These are phyloP conservation scores for Limnodromus scolopaceus DNA, from an alignment of 2,797 vertebrate genomes.

Conservation along the genomic window DNA sequence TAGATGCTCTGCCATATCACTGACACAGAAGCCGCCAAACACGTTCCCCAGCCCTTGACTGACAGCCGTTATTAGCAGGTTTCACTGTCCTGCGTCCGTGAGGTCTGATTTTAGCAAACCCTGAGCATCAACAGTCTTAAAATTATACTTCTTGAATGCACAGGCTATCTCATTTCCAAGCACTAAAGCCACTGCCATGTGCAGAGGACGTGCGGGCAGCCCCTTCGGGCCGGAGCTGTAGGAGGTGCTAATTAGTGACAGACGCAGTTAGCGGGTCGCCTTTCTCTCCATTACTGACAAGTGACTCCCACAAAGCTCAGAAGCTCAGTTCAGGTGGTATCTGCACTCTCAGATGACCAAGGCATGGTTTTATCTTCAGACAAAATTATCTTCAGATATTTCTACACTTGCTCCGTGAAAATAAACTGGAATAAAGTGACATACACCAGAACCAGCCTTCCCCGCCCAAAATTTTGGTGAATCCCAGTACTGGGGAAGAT, in stretches of 20 bases:
- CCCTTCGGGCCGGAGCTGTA: background rate
- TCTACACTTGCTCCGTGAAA: background rate
- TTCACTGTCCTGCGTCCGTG: background rate
- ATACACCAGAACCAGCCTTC: background rate
- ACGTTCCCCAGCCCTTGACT: background rate
- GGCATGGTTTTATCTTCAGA: background rate
- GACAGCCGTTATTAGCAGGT: background rate
- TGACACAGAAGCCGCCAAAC: background rate
- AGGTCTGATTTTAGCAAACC: background rate
- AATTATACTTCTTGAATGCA: background rate
- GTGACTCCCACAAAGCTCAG: background rate
- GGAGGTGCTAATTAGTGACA: slow-evolving; percentile 8
- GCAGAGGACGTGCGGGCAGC: background rate
- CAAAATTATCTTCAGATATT: background rate
- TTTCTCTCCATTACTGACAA: background rate
- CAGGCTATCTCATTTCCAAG: background rate
- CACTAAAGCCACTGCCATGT: background rate
- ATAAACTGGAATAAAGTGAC: background rate
- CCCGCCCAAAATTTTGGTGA: background rate
- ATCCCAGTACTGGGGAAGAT: background rate
- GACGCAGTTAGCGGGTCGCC: background rate
- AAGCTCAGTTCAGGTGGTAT: background rate
- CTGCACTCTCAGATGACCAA: background rate
- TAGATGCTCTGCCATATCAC: background rate
- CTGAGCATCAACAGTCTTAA: background rate